A percentile compares a stretch with the other conserved stretches of the same genome.
Conservation (phyloP, 2,113 vertebrate species). For the Corapipo altera region DNA sequence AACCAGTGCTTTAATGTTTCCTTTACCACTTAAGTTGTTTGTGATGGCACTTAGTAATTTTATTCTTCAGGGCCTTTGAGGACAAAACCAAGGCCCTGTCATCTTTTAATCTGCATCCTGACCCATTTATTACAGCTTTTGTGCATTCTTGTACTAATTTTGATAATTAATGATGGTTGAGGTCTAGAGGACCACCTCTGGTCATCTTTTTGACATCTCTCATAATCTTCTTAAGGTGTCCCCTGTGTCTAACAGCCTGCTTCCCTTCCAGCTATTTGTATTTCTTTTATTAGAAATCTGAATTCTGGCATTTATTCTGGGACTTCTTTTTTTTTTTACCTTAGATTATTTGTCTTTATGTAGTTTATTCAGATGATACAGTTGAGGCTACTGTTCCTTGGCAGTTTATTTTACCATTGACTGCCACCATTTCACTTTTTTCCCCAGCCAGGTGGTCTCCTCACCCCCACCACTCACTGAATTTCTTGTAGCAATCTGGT, state of each 20-base stretch:
- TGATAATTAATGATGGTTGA: not conserved
- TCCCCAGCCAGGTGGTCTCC: not conserved
- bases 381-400: not conserved
- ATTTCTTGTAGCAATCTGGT: not conserved
- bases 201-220: not conserved
- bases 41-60: not conserved
- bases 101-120: not conserved
- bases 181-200: not conserved
- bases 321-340: not conserved
- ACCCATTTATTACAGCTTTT: not conserved
- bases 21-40: not conserved
- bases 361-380: not conserved
- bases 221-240: not conserved
- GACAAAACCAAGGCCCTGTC: not conserved
- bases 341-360: not conserved
- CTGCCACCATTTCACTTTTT: not conserved
- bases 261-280: not conserved
- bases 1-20: not conserved
- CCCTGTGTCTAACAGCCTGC: not conserved
- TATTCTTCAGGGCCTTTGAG: not conserved
- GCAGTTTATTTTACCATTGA: not conserved
- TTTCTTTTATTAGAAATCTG: not conserved
- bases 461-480: not conserved
- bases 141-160: not conserved
- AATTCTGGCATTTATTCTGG: not conserved